These are phyloP conservation scores for Erythrocebus patas DNA, from an alignment of 2,113 vertebrate species.

Conservation along the genomic window DNA sequence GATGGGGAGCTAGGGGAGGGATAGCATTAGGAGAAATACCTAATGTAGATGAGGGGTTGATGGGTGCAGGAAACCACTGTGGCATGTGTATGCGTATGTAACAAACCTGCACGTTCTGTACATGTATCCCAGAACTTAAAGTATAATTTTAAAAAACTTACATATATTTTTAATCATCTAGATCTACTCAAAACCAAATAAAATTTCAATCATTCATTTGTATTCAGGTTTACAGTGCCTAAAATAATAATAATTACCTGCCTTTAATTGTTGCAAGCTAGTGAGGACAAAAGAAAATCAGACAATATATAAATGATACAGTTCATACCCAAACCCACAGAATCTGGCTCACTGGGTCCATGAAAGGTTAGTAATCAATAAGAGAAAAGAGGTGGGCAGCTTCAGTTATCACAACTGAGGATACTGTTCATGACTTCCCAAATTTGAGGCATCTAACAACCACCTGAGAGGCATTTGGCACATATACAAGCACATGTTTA, in stretches of 20 bases:
- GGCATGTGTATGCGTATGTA: too few relatives aligned
- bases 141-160: neutral
- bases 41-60: too few relatives aligned
- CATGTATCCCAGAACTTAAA: too few relatives aligned
- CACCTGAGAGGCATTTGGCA: neutral
- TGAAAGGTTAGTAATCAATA: neutral
- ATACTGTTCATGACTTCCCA: neutral
- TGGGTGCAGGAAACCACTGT: too few relatives aligned
- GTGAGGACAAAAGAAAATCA: neutral
- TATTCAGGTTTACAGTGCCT: neutral
- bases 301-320: neutral
- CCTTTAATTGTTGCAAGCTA: neutral
- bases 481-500: neutral
- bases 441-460: neutral
- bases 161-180: neutral
- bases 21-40: too few relatives aligned
- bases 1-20: too few relatives aligned
- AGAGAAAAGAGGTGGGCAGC: neutral
- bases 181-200: conserved; percentile 21
- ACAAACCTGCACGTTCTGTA: too few relatives aligned
- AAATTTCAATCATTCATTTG: neutral
- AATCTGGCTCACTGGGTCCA: neutral
- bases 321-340: neutral
- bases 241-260: too few relatives aligned
- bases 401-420: neutral